Conservation (phyloP, 2,888 invertebrate genomes). For the Patella ulyssiponensis region DNA sequence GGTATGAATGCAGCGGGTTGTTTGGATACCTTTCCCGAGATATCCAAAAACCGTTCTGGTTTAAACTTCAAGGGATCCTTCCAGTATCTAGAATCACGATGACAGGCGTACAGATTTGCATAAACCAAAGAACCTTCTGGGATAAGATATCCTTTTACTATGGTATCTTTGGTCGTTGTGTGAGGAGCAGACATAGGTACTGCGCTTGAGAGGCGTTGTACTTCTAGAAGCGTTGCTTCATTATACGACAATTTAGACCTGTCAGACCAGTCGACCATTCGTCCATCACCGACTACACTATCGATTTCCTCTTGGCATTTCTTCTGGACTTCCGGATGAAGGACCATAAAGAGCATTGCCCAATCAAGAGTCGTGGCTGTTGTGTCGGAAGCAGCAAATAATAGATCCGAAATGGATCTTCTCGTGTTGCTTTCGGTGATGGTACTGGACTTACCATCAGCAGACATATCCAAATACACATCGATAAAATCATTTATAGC, state of each 20-base stretch:
- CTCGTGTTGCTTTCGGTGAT: background rate
- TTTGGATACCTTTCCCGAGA: background rate
- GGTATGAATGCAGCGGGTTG: background rate
- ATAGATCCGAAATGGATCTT: background rate
- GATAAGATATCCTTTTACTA: background rate
- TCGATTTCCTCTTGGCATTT: background rate
- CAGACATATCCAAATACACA: constrained; percentile 28
- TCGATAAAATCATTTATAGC: constrained; percentile 56
- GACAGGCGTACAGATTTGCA: background rate
- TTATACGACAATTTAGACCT: background rate
- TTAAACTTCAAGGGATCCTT: background rate
- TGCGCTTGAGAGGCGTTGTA: background rate
- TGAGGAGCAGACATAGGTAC: background rate
- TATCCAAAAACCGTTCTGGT: background rate
- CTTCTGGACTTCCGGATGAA: background rate
- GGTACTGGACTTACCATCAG: background rate
- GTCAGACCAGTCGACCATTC: background rate
- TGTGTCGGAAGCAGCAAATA: background rate
- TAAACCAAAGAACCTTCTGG: background rate
- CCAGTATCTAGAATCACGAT: background rate
- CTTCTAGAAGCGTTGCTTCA: background rate
- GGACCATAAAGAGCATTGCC: background rate
- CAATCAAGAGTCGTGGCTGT: background rate
- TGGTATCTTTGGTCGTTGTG: background rate
- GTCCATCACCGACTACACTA: background rate